phyloP scores from a whole-genome alignment of 1,140 invertebrate species.

The Triops longicaudatus region DNA sequence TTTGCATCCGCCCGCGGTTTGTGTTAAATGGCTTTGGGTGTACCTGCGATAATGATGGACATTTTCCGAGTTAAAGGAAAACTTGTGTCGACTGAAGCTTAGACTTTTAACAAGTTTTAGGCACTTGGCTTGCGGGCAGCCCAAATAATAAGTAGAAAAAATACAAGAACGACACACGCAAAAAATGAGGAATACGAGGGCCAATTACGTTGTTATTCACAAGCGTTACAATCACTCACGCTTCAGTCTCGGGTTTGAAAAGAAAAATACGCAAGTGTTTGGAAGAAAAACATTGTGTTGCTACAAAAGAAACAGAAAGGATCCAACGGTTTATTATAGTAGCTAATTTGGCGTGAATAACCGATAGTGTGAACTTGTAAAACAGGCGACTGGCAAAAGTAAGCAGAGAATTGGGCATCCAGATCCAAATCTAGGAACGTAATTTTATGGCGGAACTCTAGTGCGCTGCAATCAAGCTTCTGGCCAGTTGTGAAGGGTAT shows the following conservation, averaged over 20 bases:
- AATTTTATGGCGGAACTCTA: background rate
- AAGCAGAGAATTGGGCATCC: background rate
- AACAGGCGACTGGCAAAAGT: background rate
- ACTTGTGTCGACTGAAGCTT: background rate
- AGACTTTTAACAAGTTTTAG: background rate
- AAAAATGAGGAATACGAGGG: background rate
- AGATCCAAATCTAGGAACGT: background rate
- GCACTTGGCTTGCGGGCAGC: background rate
- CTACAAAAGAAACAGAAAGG: background rate
- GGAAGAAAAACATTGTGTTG: background rate
- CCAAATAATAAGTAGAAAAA: background rate
- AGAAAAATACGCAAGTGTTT: background rate
- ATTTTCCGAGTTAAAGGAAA: constrained; percentile 1
- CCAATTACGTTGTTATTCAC: constrained; percentile 12
- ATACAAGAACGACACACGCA: background rate
- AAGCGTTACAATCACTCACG: background rate
- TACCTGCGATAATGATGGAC: constrained; percentile 6
- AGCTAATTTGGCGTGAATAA: background rate
- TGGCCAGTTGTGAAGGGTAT: background rate
- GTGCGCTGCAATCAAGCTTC: background rate
- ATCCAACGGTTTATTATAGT: background rate
- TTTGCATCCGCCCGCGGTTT: constrained; percentile 1
- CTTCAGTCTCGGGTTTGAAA: background rate
- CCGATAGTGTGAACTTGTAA: background rate
- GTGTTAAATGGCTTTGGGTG: background rate